These are phyloP conservation scores for Plagiodera versicolora DNA, from an alignment of 2,888 invertebrate genomes.

Conservation along the genomic window DNA sequence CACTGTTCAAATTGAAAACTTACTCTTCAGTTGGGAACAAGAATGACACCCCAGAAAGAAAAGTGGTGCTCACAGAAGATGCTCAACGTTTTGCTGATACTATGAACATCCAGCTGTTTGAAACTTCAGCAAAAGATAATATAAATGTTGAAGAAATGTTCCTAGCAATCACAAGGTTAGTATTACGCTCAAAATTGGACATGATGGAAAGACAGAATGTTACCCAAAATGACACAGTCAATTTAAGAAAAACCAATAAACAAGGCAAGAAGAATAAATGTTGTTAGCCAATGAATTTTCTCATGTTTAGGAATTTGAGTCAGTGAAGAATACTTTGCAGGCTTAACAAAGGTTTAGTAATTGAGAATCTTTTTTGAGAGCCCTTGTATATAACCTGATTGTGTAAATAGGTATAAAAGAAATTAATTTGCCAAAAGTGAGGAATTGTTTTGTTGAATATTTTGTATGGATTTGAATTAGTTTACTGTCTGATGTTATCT, in stretches of 20 bases:
- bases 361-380: conserved; percentile 15
- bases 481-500: not conserved
- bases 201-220: conserved; percentile 73
- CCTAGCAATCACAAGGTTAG: conserved; percentile 74
- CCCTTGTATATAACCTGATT: conserved; percentile 34
- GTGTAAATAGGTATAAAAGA: conserved; percentile 23
- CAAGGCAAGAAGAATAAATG: conserved; percentile 63
- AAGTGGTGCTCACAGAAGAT: conserved; percentile 96
- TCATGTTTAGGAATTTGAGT: conserved; percentile 13
- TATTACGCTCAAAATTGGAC: conserved; percentile 82
- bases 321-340: conserved; percentile 16
- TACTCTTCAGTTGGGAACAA: conserved; percentile 86
- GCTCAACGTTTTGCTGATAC: conserved; percentile 96
- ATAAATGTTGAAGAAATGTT: conserved; percentile 98
- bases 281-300: conserved; percentile 50
- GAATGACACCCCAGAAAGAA: conserved; percentile 90
- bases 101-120: conserved; percentile 96
- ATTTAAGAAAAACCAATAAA: conserved; percentile 67
- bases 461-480: not conserved
- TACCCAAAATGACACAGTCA: conserved; percentile 72
- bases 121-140: conserved; percentile 99
- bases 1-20: not conserved
- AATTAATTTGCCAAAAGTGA: conserved; percentile 17
- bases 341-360: conserved; percentile 14
- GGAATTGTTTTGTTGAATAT: conserved; percentile 5